Conservation (phyloP, 1,140 invertebrate species). For the Brachionus rotundiformis region DNA sequence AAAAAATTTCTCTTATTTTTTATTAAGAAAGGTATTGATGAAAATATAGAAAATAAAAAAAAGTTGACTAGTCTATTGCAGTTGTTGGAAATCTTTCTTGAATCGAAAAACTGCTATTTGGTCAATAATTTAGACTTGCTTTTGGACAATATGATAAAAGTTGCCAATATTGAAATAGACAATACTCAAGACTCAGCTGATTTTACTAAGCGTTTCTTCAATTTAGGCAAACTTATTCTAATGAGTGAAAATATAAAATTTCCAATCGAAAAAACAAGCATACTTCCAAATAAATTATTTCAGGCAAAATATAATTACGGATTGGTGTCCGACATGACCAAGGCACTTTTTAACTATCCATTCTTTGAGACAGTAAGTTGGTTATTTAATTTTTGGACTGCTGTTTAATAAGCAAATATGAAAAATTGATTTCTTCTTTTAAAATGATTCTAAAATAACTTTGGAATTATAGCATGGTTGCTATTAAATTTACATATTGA, state of each 20-base stretch:
- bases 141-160: neutral
- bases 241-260: slow-evolving; percentile 15
- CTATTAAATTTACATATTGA: no score
- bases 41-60: neutral
- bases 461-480: no score
- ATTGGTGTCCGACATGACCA: slow-evolving; percentile 51
- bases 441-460: no score
- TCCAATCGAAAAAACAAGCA: slow-evolving; percentile 2
- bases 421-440: no score
- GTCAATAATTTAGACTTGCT: slow-evolving; percentile 19
- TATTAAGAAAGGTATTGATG: slow-evolving; percentile 17
- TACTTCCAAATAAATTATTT: slow-evolving; percentile 32
- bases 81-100: neutral
- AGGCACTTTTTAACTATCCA: slow-evolving; percentile 52
- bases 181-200: neutral
- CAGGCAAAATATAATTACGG: slow-evolving; percentile 49
- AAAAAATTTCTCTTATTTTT: neutral
- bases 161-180: neutral
- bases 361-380: slow-evolving; percentile 50
- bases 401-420: neutral
- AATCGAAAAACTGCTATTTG: slow-evolving; percentile 10
- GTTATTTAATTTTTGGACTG: neutral
- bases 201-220: neutral
- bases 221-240: neutral
- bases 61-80: neutral